Evolutionary conservation across 92 coral and sea anemone species (phyloP).

Genomic region (Porites evermanni): DNA sequence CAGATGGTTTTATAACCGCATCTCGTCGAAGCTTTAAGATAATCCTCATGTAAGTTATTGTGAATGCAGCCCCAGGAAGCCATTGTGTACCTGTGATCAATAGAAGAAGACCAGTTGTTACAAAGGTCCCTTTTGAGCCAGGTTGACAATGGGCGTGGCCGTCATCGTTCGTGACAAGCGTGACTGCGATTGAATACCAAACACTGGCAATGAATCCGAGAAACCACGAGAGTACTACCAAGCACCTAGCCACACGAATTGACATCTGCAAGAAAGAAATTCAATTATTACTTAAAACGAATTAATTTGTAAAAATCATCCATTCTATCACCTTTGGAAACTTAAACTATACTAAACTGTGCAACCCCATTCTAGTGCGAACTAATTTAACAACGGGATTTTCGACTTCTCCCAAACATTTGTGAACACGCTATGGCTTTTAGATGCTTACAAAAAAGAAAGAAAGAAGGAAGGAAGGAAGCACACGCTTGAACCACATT

Average conservation of each 20-base stretch:
- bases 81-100: constrained; percentile 31
- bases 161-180: not conserved
- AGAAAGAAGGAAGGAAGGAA: no score
- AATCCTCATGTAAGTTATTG: constrained; percentile 59
- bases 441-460: no score
- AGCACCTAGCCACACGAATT: constrained; percentile 29
- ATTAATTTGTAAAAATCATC: not conserved
- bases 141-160: constrained; percentile 46
- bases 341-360: no score
- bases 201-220: constrained; percentile 9
- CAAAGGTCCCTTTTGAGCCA: constrained; percentile 10
- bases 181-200: constrained; percentile 27
- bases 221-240: constrained; percentile 37
- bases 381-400: no score
- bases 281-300: not conserved
- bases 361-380: no score
- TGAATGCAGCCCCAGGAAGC: constrained; percentile 66
- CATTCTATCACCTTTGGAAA: no score
- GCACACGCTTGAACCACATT: no score
- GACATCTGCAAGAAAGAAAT: constrained; percentile 52
- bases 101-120: constrained; percentile 8
- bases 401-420: no score
- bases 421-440: no score
- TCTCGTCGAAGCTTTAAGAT: constrained; percentile 73
- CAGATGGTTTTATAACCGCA: constrained; percentile 54